Conservation (phyloP, 2,797 vertebrate species). For the Hylomyscus alleni region DNA sequence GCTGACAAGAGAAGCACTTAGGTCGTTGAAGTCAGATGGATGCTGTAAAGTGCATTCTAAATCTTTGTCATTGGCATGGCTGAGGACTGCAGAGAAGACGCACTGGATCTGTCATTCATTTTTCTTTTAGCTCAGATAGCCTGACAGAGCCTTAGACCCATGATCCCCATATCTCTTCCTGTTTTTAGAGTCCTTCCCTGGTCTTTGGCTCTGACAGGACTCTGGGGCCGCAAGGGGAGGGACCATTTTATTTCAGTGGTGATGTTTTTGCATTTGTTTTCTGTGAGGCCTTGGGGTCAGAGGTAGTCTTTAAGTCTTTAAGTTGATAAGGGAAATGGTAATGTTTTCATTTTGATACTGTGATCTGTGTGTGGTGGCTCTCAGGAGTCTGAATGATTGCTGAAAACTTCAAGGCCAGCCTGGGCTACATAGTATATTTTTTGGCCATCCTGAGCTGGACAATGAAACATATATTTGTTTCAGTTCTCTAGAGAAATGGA, state of each 20-base stretch:
- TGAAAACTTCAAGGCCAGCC: not conserved
- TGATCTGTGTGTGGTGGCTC: not conserved
- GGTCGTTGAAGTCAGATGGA: not conserved
- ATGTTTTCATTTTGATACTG: not conserved
- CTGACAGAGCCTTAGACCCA: not conserved
- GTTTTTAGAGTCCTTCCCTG: not conserved
- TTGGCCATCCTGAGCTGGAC: not conserved
- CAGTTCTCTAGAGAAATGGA: not conserved
- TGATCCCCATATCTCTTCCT: not conserved
- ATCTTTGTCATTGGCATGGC: not conserved
- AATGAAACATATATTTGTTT: not conserved
- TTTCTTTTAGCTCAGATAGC: not conserved
- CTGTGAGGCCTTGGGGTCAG: not conserved
- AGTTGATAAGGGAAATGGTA: not conserved
- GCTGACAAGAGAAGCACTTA: not conserved
- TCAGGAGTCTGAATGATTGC: not conserved
- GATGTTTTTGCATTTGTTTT: not conserved
- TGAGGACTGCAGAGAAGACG: not conserved
- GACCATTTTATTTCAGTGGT: conserved; percentile 6
- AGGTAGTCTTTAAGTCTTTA: not conserved
- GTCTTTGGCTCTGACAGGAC: conserved; percentile 3
- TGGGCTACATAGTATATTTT: not conserved
- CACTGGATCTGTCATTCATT: not conserved
- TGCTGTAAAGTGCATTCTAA: not conserved
- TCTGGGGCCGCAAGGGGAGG: not conserved